These are phyloP conservation scores for Dinocampus coccinellae DNA, from an alignment of 2,888 invertebrate genomes.

Conservation along the genomic window DNA sequence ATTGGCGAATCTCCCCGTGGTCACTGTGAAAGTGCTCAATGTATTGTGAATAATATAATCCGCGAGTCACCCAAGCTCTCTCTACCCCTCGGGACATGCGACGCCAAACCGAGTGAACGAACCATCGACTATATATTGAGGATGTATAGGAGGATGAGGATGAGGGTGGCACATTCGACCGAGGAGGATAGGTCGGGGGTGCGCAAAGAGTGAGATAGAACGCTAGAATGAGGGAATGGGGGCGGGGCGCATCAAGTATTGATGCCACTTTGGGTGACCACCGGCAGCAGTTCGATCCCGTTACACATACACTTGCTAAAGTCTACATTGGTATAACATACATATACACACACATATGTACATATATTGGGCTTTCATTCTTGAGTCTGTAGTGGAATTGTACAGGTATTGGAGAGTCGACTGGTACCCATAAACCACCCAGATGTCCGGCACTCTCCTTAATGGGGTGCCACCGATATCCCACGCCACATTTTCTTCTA, in stretches of 20 bases:
- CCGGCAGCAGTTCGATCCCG: slow-evolving; percentile 40
- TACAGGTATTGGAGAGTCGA: slow-evolving; percentile 36
- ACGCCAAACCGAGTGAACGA: not conserved
- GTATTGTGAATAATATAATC: slow-evolving; percentile 68
- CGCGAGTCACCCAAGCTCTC: slow-evolving; percentile 54
- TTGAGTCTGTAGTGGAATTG: slow-evolving; percentile 31
- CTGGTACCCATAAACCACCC: slow-evolving; percentile 47
- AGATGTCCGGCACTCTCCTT: slow-evolving; percentile 64
- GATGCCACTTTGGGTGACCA: slow-evolving; percentile 59
- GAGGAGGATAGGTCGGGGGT: slow-evolving; percentile 30
- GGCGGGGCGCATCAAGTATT: slow-evolving; percentile 59
- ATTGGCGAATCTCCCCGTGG: slow-evolving; percentile 52
- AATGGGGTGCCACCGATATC: slow-evolving; percentile 63
- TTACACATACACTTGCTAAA: slow-evolving; percentile 31
- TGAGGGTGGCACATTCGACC: not conserved
- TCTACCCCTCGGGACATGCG: slow-evolving; percentile 37
- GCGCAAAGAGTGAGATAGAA: slow-evolving; percentile 27
- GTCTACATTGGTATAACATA: slow-evolving; percentile 21
- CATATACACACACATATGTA: slow-evolving; percentile 17
- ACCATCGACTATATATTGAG: not conserved
- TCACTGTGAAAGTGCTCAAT: slow-evolving; percentile 64
- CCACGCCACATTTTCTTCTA: slow-evolving; percentile 40
- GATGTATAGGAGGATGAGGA: slow-evolving; percentile 14
- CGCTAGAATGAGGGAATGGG: slow-evolving; percentile 42
- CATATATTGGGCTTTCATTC: slow-evolving; percentile 12